Evolutionary conservation across 1,140 invertebrate species (phyloP).

Genomic region (Oryctes rhinoceros): DNA sequence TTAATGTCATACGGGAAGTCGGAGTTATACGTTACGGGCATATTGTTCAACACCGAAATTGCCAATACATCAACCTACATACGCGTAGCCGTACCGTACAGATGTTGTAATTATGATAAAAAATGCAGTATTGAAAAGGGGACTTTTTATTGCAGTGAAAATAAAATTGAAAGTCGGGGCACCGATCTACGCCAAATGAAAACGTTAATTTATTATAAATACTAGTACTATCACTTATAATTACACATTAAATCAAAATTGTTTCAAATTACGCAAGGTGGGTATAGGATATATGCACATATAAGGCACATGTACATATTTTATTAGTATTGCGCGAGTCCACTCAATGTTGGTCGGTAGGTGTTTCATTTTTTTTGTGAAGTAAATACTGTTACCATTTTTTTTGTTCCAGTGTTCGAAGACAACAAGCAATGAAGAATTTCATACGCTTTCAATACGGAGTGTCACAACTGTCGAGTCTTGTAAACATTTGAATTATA

Average conservation of each 20-base stretch:
- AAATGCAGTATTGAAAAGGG: not conserved
- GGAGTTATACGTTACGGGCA: not conserved
- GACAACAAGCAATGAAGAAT: too few relatives aligned
- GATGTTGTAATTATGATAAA: not conserved
- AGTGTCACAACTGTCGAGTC: too few relatives aligned
- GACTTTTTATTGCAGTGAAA: not conserved
- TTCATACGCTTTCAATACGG: too few relatives aligned
- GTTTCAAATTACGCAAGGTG: not conserved
- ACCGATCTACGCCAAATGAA: not conserved
- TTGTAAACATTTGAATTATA: too few relatives aligned
- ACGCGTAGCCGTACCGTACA: not conserved
- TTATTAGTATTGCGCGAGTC: not conserved
- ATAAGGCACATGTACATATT: not conserved
- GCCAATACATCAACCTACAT: not conserved
- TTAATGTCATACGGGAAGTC: not conserved
- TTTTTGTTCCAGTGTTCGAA: too few relatives aligned
- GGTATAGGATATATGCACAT: not conserved
- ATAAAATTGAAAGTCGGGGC: not conserved
- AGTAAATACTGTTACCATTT: too few relatives aligned
- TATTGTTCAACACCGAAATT: constrained; percentile 1
- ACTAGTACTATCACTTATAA: not conserved
- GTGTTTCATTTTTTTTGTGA: too few relatives aligned
- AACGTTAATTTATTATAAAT: constrained; percentile 19
- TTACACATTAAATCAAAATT: constrained; percentile 5
- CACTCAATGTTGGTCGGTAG: not conserved